Percentiles rank a stretch among this genome's conserved stretches.
Conservation (phyloP, 30 jellyfish, hydroid and myxozoan species). For the Chironex yamaguchii region DNA sequence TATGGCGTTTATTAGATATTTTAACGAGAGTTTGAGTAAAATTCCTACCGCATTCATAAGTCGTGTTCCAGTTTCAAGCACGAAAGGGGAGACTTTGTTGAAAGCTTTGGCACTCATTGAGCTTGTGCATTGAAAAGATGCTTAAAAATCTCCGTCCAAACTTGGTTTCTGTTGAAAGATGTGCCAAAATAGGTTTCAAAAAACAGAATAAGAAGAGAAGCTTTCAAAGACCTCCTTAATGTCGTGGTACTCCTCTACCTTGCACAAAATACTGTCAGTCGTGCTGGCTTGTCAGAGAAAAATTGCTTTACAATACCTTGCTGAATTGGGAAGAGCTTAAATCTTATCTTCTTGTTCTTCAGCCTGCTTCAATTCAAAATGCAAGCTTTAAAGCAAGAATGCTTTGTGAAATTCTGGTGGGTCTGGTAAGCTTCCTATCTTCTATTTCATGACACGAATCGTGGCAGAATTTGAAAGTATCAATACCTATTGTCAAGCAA, state of each 20-base stretch:
- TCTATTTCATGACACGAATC: constrained; percentile 53
- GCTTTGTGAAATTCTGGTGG: constrained; percentile 61
- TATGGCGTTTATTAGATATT: too few relatives aligned
- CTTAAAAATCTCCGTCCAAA: constrained; percentile 59
- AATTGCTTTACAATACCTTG: constrained; percentile 51
- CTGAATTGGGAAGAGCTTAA: constrained; percentile 78
- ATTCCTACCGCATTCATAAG: constrained; percentile 37
- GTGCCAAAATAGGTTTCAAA: constrained; percentile 67
- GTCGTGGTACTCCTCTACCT: constrained; percentile 40
- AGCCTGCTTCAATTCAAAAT: constrained; percentile 8
- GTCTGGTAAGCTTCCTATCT: constrained; percentile 20
- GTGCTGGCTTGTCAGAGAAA: constrained; percentile 75
- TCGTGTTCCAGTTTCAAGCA: constrained; percentile 36
- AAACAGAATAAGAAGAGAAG: constrained; percentile 67
- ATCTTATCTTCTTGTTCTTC: constrained; percentile 58
- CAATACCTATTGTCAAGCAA: constrained; percentile 69
- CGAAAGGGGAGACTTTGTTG: constrained; percentile 30
- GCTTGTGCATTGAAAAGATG: constrained; percentile 62
- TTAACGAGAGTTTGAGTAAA: neutral
- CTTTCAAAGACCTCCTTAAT: constrained; percentile 51
- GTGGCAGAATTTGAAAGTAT: constrained; percentile 68
- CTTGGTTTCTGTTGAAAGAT: constrained; percentile 52
- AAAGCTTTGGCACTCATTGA: constrained; percentile 62
- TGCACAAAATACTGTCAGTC: too few relatives aligned
- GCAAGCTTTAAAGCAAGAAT: constrained; percentile 66